These are phyloP conservation scores for Molorchus minor DNA, from an alignment of 2,888 invertebrate species.

Conservation along the genomic window DNA sequence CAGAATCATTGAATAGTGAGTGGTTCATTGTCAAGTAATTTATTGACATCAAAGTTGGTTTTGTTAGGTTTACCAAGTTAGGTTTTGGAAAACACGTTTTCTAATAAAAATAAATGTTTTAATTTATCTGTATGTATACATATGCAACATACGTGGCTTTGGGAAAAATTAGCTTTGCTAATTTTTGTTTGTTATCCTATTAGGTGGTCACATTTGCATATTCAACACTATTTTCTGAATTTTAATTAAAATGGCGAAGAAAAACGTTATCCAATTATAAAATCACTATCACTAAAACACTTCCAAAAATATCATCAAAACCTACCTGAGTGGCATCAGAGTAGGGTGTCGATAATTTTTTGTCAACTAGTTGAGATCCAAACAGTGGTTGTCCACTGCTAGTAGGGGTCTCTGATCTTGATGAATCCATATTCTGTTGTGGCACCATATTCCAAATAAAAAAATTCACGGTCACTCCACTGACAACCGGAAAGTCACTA, in stretches of 20 bases:
- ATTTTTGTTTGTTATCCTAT: too few relatives aligned
- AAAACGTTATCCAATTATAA: conserved; percentile 13
- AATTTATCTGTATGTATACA: too few relatives aligned
- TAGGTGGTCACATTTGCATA: neutral
- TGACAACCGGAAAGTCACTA: conserved; percentile 30
- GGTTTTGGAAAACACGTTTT: too few relatives aligned
- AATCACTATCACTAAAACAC: conserved; percentile 5
- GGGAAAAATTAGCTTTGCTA: too few relatives aligned
- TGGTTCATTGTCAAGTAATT: too few relatives aligned
- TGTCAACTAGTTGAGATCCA: conserved; percentile 90
- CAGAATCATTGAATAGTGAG: too few relatives aligned
- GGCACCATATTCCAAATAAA: conserved; percentile 72
- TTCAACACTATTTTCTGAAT: neutral
- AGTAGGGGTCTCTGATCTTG: conserved; percentile 61
- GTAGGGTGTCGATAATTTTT: conserved; percentile 93
- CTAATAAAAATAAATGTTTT: too few relatives aligned
- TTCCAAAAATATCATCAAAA: conserved; percentile 39
- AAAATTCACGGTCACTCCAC: conserved; percentile 22
- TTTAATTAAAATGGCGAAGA: neutral
- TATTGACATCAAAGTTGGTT: too few relatives aligned
- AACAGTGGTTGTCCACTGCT: conserved; percentile 78
- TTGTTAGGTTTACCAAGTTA: too few relatives aligned
- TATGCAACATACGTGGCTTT: too few relatives aligned
- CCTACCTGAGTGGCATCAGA: conserved; percentile 97
- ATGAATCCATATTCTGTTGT: conserved; percentile 69